A percentile compares a stretch with the other conserved stretches of the same genome.
These are phyloP conservation scores for Plebejus argus DNA, from an alignment of 2,888 invertebrate genomes.

Conservation along the genomic window DNA sequence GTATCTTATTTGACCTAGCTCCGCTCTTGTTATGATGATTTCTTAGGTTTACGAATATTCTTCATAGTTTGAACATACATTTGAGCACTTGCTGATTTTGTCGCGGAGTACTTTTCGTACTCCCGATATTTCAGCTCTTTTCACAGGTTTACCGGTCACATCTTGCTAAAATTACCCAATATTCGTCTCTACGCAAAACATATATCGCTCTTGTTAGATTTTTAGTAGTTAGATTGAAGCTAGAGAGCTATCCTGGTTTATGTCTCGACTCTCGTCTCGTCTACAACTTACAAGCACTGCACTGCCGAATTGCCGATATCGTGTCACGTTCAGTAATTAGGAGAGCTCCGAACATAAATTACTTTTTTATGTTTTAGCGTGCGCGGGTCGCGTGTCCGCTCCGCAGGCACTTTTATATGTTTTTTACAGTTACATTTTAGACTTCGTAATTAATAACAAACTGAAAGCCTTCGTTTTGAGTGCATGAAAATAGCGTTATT, in stretches of 20 bases:
- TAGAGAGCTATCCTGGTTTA: not conserved
- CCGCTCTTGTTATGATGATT: too few species aligned
- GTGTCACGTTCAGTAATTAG: not conserved
- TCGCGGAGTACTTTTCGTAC: not conserved
- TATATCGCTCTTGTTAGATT: not conserved
- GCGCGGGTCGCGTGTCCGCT: constrained; percentile 12
- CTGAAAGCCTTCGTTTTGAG: not conserved
- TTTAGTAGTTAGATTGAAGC: not conserved
- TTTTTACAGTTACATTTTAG: constrained; percentile 18
- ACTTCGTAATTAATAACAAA: not conserved
- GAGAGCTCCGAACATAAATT: not conserved
- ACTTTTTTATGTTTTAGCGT: constrained; percentile 2
- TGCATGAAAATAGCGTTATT: not conserved
- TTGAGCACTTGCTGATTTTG: too few species aligned
- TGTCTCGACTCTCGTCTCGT: not conserved
- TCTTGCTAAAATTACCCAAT: too few species aligned
- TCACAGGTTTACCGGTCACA: not conserved
- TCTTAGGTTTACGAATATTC: too few species aligned
- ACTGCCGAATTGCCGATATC: not conserved
- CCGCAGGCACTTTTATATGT: not conserved
- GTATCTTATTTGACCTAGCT: not conserved
- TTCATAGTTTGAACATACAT: too few species aligned
- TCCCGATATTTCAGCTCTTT: not conserved
- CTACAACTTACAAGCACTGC: too few species aligned
- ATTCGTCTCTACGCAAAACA: too few species aligned